Evolutionary conservation across 2,113 vertebrate species (phyloP).

Genomic region (Danionella cerebrum): DNA sequence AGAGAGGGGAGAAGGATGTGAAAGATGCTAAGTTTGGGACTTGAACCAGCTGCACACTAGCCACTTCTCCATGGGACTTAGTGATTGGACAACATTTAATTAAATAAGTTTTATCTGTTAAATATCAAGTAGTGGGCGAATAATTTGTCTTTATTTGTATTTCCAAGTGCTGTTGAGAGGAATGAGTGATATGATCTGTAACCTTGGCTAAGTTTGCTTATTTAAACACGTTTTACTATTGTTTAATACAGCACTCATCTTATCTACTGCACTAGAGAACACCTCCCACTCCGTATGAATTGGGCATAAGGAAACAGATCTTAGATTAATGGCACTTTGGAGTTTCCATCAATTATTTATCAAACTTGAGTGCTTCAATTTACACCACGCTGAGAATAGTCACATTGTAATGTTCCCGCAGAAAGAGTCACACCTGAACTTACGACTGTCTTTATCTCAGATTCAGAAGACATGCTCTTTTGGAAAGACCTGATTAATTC

Average conservation of each 20-base stretch:
- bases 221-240: not conserved
- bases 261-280: not conserved
- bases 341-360: slow-evolving; percentile 40
- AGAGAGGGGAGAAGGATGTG: too few relatives aligned
- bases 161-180: too few relatives aligned
- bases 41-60: too few relatives aligned
- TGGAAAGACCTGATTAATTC: slow-evolving; percentile 39
- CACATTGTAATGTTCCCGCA: slow-evolving; percentile 13
- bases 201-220: not conserved
- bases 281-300: slow-evolving; percentile 36
- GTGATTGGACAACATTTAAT: too few relatives aligned
- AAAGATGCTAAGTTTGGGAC: too few relatives aligned
- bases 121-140: too few relatives aligned
- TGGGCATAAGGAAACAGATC: slow-evolving; percentile 15
- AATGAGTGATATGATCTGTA: too few relatives aligned
- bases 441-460: not conserved
- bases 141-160: too few relatives aligned
- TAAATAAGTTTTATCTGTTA: too few relatives aligned
- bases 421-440: slow-evolving; percentile 20
- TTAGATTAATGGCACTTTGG: slow-evolving; percentile 37
- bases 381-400: slow-evolving; percentile 27
- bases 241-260: not conserved
- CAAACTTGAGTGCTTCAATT: slow-evolving; percentile 39
- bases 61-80: too few relatives aligned
- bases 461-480: not conserved